Evolutionary conservation across 2,113 vertebrate genomes (phyloP), one percentile per base, ranked within the genome.

Genomic region (Pseudonaja textilis): DNA sequence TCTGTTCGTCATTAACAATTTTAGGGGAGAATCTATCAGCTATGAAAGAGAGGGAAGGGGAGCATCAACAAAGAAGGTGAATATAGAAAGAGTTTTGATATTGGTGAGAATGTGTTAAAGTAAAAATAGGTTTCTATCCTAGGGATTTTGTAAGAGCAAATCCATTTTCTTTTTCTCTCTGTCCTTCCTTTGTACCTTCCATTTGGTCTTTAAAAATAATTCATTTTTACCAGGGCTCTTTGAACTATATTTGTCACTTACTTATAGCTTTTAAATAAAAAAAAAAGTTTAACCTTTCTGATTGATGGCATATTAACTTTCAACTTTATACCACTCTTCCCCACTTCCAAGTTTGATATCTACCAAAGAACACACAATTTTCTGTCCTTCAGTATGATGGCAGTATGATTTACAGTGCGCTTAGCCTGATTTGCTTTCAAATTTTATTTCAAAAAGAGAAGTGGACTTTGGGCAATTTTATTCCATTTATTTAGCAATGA

Each of bases 81-180:
- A 95, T 29, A 95, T 88, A 93, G 95, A 93, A 91, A 95, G 16
- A 23, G 95, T 52, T 96, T 96, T 95, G 94, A 91, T 93, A 93
- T 95, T 20, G 94, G 94, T 92, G 88, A 96, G 95, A 94, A 90
- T 95, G 95, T 96, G 96, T 93, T 96, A 90, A 97, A 96, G 91
- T 87, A 96, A 93, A 94, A 97, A 91, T 96, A 94, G 87, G 87
- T 92, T 96, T 97, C 95, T 95, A 91, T 97, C 95, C 94, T 87
- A 96, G 94, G 88, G 95, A 96, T 96, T 93, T 95, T 93, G 87
- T 95, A 96, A 96, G 95, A 95, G 95, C 56, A 94, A 97, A 97
- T 96, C 96, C 93, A 45, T 96, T 91, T 92, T 85, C 95, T 87
- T 93, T 94, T 96, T 39, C 96, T 20, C 52, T 20, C 34, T 52